Conservation (phyloP, 2,888 invertebrate genomes). For the Chaetoderma sp. region DNA sequence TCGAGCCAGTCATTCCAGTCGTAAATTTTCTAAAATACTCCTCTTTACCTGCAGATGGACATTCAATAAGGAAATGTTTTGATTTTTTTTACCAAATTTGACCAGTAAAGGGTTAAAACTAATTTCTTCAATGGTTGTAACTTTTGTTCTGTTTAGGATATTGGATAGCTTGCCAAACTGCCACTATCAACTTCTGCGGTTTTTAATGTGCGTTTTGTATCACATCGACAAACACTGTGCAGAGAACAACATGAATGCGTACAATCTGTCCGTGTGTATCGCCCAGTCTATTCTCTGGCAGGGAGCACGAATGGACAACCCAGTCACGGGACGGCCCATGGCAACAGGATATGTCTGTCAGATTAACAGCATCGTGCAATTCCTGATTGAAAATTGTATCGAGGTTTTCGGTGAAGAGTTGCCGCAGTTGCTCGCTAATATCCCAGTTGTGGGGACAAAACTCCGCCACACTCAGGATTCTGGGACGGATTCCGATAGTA, state of each 20-base stretch:
- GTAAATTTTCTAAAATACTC: too few relatives aligned
- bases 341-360: background rate
- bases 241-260: slow-evolving; percentile 86
- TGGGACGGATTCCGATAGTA: slow-evolving; percentile 66
- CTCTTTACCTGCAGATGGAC: too few relatives aligned
- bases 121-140: too few relatives aligned
- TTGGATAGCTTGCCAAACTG: slow-evolving; percentile 78
- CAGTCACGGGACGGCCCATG: background rate
- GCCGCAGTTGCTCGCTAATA: slow-evolving; percentile 78
- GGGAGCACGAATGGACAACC: background rate
- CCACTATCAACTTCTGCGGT: slow-evolving; percentile 82
- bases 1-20: too few relatives aligned
- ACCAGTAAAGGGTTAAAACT: too few relatives aligned
- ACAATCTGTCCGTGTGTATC: slow-evolving; percentile 89
- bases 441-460: slow-evolving; percentile 61
- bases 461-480: slow-evolving; percentile 75
- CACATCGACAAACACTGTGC: slow-evolving; percentile 80
- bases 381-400: slow-evolving; percentile 83
- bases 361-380: slow-evolving; percentile 74
- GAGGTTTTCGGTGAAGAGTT: slow-evolving; percentile 83
- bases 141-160: slow-evolving; percentile 56
- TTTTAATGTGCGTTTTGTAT: slow-evolving; percentile 85
- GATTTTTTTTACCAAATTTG: too few relatives aligned
- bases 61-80: too few relatives aligned
- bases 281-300: slow-evolving; percentile 86